phyloP scores from a whole-genome alignment of 2,797 vertebrate species.

The Eutrigla gurnardus region DNA sequence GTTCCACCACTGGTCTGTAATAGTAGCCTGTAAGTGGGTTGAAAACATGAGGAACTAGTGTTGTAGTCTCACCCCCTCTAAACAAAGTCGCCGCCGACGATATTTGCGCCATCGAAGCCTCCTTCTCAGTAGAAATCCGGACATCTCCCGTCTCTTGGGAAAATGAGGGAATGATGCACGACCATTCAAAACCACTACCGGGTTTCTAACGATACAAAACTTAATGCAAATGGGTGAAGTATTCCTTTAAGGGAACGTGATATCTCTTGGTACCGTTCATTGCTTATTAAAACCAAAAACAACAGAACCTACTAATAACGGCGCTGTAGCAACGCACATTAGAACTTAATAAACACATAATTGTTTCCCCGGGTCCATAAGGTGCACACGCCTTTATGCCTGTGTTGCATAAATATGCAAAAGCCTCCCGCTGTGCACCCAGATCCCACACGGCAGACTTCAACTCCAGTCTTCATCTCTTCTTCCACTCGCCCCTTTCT shows the following conservation, averaged over 20 bases:
- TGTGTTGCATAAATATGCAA: slow-evolving; percentile 37
- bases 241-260: not conserved
- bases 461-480: slow-evolving; percentile 29
- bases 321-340: not conserved
- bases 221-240: too few species aligned
- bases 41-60: too few species aligned
- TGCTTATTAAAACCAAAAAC: not conserved
- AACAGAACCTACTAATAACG: not conserved
- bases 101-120: too few species aligned
- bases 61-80: too few species aligned
- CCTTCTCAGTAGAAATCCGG: too few species aligned
- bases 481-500: slow-evolving; percentile 34
- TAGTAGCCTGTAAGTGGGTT: too few species aligned
- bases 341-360: slow-evolving; percentile 24
- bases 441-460: slow-evolving; percentile 57
- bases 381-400: slow-evolving; percentile 5
- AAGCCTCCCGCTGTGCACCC: slow-evolving; percentile 62
- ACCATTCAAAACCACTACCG: too few species aligned
- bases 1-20: too few species aligned
- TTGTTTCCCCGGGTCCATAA: slow-evolving; percentile 1
- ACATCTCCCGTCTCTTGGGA: too few species aligned
- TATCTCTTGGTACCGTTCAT: not conserved
- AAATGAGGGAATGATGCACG: too few species aligned
- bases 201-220: too few species aligned
- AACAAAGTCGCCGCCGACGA: too few species aligned